Evolutionary conservation across 2,113 vertebrate species (phyloP).

Genomic region (Glareola pratincola): DNA sequence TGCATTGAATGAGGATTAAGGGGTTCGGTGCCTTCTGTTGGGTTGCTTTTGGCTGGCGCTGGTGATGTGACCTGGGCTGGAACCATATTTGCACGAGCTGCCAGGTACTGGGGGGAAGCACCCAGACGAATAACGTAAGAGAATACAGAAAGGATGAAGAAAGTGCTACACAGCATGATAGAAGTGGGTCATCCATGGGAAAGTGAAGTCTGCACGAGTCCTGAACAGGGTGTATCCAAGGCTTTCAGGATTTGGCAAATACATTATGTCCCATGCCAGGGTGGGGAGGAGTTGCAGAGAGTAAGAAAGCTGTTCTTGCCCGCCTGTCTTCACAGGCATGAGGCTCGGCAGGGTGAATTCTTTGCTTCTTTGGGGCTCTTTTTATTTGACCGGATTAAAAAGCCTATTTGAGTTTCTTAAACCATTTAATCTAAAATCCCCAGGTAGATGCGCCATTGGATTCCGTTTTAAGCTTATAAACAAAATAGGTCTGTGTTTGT

Average conservation of each 20-base stretch:
- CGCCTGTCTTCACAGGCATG: background rate
- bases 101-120: background rate
- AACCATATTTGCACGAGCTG: accelerated
- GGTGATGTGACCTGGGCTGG: background rate
- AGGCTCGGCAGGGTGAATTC: constrained; percentile 45
- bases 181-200: background rate
- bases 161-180: background rate
- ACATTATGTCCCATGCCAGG: background rate
- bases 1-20: background rate
- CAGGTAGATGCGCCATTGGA: constrained; percentile 62
- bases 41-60: background rate
- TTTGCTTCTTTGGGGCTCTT: constrained; percentile 57
- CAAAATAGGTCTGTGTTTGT: constrained; percentile 60
- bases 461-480: constrained; percentile 68
- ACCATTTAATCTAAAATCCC: constrained; percentile 73
- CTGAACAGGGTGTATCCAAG: constrained; percentile 24
- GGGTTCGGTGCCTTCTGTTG: background rate
- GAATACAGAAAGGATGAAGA: background rate
- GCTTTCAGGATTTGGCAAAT: background rate
- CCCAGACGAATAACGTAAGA: background rate
- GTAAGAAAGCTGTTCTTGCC: background rate
- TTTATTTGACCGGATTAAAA: constrained; percentile 67
- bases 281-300: background rate
- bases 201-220: background rate
- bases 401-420: constrained; percentile 72